Conservation (phyloP, 2,888 invertebrate genomes). For the Phyllotreta striolata region DNA sequence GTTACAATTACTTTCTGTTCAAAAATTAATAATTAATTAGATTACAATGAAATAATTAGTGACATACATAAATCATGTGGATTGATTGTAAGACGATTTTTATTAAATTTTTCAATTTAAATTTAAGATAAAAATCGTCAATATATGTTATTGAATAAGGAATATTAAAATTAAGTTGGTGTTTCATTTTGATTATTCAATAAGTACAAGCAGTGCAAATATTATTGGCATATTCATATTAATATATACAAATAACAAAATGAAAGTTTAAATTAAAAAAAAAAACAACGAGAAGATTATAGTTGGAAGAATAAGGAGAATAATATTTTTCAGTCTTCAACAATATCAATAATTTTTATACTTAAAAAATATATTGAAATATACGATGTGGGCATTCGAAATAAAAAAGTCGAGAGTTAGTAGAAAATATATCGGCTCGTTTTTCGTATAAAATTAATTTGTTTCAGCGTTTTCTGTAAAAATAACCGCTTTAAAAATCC, state of each 20-base stretch:
- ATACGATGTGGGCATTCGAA: no score
- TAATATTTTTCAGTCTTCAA: conserved; percentile 15
- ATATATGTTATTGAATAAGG: not conserved
- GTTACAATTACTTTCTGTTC: no score
- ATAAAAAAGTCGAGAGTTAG: no score
- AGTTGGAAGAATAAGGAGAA: conserved; percentile 9
- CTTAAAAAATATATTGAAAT: conserved; percentile 8
- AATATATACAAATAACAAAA: conserved; percentile 4
- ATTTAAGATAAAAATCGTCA: not conserved
- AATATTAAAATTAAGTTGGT: conserved; percentile 11
- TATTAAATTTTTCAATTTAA: no score
- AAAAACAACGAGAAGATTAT: not conserved
- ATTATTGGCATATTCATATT: conserved; percentile 9
- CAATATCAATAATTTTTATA: conserved; percentile 6
- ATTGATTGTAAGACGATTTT: no score
- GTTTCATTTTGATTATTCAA: conserved; percentile 19
- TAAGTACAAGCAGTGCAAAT: conserved; percentile 15
- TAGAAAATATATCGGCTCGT: no score
- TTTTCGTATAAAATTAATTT: no score
- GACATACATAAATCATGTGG: no score
- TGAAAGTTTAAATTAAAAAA: conserved; percentile 13
- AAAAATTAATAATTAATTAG: no score
- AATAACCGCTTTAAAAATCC: no score
- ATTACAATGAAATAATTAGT: no score
- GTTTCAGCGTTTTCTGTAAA: no score